phyloP scores from a whole-genome alignment of 2,888 invertebrate species.

The Minunthozetes semirufus region DNA sequence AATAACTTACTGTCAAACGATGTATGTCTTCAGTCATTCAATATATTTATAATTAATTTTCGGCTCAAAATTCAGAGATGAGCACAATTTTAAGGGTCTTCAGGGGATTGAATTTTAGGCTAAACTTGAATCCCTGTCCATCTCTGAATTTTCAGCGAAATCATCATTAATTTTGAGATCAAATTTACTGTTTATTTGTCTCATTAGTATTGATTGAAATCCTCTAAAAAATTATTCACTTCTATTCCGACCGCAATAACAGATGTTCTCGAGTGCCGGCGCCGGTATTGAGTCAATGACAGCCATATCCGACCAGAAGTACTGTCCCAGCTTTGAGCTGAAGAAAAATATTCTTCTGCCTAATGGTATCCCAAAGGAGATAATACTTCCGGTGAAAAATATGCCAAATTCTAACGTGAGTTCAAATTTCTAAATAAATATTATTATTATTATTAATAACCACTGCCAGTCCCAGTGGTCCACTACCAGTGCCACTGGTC shows the following conservation, averaged over 20 bases:
- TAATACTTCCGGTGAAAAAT: conserved; percentile 80
- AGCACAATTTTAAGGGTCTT: background rate
- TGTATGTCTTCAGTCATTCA: background rate
- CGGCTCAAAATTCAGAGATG: background rate
- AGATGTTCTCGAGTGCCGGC: background rate
- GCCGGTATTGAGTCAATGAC: background rate
- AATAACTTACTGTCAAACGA: conserved; percentile 3
- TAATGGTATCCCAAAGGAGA: conserved; percentile 79
- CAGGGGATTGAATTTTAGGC: background rate
- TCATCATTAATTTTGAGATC: background rate
- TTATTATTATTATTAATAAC: background rate
- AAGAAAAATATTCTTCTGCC: conserved; percentile 71
- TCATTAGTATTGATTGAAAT: background rate
- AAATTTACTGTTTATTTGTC: background rate
- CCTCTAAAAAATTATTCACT: conserved; percentile 61
- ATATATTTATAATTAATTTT: background rate
- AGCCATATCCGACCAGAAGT: conserved; percentile 39
- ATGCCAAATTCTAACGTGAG: conserved; percentile 52
- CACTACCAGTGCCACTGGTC: too few species aligned
- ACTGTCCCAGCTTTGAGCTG: conserved; percentile 73
- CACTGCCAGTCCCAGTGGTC: too few species aligned
- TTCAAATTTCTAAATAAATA: background rate
- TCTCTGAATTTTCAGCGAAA: background rate
- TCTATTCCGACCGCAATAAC: background rate
- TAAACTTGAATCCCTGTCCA: background rate